phyloP scores from a whole-genome alignment of 2,113 vertebrate genomes.

The Tonatia bakeri region DNA sequence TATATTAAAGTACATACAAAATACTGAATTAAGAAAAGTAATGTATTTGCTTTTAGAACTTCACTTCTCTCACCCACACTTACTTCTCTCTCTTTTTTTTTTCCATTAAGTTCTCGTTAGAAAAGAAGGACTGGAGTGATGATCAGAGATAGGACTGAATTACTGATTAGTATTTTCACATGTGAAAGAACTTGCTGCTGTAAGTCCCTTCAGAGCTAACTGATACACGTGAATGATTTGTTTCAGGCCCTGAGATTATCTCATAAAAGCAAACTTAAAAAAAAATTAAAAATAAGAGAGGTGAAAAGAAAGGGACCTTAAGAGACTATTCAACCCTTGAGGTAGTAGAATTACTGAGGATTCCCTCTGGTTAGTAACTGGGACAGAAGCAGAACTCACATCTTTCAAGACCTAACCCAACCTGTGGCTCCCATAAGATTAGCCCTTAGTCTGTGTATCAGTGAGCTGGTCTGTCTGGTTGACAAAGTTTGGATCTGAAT shows the following conservation, averaged over 20 bases:
- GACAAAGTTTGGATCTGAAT: background rate
- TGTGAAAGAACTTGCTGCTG: background rate
- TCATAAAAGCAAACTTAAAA: constrained; percentile 4
- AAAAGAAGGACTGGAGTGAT: background rate
- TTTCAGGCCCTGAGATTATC: background rate
- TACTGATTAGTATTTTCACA: background rate
- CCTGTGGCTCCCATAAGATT: background rate
- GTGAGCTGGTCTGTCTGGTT: background rate
- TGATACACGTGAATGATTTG: background rate
- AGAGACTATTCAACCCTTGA: background rate
- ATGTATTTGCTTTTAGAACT: background rate
- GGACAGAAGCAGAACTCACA: background rate
- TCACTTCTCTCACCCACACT: background rate
- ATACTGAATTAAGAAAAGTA: background rate
- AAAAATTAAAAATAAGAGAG: background rate
- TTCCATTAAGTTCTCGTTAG: background rate
- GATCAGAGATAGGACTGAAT: background rate
- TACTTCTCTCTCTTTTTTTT: background rate
- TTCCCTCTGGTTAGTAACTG: background rate
- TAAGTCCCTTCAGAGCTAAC: background rate
- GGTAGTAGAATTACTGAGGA: background rate
- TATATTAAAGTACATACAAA: background rate
- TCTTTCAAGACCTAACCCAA: background rate
- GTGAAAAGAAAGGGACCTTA: background rate
- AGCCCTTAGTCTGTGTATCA: background rate